A percentile compares a stretch with the other conserved stretches of the same genome.
phyloP scores from a whole-genome alignment of 1,140 invertebrate genomes.

The Rhizoglyphus robini region DNA sequence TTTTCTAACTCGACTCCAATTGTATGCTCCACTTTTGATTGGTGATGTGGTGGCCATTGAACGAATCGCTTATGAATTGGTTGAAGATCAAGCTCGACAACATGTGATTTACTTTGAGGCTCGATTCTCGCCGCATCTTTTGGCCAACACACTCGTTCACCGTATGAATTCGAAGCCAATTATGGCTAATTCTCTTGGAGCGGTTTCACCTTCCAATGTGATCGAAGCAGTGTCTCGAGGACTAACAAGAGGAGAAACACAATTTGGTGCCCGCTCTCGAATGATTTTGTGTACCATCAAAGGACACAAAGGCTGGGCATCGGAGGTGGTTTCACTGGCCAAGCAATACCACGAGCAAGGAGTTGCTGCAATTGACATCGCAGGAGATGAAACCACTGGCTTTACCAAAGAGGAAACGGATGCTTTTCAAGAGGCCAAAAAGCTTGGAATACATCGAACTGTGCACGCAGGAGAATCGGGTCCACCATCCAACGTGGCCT shows the following conservation, averaged over 20 bases:
- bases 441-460: conserved; percentile 40
- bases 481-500: conserved; percentile 33
- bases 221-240: conserved; percentile 38
- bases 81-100: conserved; percentile 40
- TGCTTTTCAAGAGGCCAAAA: conserved; percentile 28
- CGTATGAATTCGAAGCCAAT: conserved; percentile 23
- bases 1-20: conserved; percentile 36
- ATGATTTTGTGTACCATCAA: conserved; percentile 40
- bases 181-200: conserved; percentile 18
- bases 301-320: conserved; percentile 34
- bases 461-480: conserved; percentile 47
- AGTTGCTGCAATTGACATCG: conserved; percentile 47
- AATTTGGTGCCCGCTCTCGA: conserved; percentile 40
- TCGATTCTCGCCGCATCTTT: conserved; percentile 42
- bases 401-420: not conserved
- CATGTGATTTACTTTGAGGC: conserved; percentile 44
- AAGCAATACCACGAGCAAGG: conserved; percentile 37
- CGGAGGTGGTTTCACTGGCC: conserved; percentile 40
- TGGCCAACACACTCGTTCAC: conserved; percentile 27
- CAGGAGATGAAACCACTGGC: conserved; percentile 39
- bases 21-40: conserved; percentile 33
- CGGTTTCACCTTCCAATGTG: conserved; percentile 33
- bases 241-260: conserved; percentile 35
- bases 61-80: conserved; percentile 45
- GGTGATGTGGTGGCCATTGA: conserved; percentile 43